Evolutionary conservation across 2,113 vertebrate species (phyloP).

Genomic region (Mugil cephalus): DNA sequence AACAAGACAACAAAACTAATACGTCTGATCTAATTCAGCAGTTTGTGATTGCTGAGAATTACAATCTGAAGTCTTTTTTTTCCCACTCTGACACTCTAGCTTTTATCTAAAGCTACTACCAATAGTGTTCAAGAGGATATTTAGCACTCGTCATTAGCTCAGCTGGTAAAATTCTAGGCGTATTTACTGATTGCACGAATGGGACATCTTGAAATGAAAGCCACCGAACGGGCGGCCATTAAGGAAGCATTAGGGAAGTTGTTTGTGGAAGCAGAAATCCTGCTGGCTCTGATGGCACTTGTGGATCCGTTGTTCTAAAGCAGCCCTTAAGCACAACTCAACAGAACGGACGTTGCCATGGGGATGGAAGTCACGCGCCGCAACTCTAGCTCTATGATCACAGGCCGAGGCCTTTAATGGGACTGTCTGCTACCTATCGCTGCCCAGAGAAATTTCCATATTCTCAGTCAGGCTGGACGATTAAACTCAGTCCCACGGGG

Average conservation of each 20-base stretch:
- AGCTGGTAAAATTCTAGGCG: slow-evolving; percentile 48
- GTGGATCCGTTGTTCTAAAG: slow-evolving; percentile 65
- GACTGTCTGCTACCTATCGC: slow-evolving; percentile 30
- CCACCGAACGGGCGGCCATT: slow-evolving; percentile 65
- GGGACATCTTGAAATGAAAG: slow-evolving; percentile 63
- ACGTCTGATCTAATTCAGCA: neutral
- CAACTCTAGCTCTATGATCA: slow-evolving; percentile 16
- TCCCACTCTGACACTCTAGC: neutral
- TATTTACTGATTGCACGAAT: slow-evolving; percentile 65
- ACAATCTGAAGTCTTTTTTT: neutral
- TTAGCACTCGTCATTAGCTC: slow-evolving; percentile 50
- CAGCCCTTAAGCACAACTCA: slow-evolving; percentile 34
- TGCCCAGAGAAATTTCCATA: slow-evolving; percentile 39
- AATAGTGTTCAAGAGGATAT: slow-evolving; percentile 37
- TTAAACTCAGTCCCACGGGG: slow-evolving; percentile 14
- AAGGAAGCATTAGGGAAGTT: slow-evolving; percentile 44
- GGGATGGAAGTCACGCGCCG: slow-evolving; percentile 15
- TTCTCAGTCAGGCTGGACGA: slow-evolving; percentile 21
- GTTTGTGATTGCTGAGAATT: neutral
- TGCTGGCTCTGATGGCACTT: slow-evolving; percentile 63
- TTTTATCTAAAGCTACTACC: slow-evolving; percentile 27
- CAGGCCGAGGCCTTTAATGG: slow-evolving; percentile 26
- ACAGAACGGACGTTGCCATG: slow-evolving; percentile 46
- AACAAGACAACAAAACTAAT: neutral
- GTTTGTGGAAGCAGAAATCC: slow-evolving; percentile 47